Conservation (phyloP, 2,113 vertebrate genomes). For the Anser cygnoides region DNA sequence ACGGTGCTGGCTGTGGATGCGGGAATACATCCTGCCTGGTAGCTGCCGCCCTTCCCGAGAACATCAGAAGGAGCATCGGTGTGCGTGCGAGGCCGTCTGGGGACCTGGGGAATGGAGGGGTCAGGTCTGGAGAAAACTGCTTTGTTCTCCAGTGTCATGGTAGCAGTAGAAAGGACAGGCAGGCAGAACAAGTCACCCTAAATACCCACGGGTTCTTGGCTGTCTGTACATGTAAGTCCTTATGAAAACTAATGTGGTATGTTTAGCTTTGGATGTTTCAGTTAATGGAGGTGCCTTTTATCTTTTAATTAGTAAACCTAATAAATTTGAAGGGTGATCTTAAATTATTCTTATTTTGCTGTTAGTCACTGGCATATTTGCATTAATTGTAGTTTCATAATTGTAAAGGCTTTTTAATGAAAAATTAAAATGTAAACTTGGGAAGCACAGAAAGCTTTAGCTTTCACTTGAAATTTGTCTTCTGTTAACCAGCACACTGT, state of each 20-base stretch:
- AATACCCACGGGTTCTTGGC: neutral
- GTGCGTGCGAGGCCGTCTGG: neutral
- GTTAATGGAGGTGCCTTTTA: neutral
- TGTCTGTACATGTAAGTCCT: neutral
- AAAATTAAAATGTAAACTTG: neutral
- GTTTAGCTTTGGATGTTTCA: neutral
- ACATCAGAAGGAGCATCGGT: neutral
- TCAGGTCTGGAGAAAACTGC: neutral
- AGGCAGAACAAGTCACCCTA: neutral
- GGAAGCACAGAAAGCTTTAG: neutral
- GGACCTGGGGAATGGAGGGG: conserved; percentile 3
- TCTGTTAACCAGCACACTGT: neutral
- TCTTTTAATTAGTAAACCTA: neutral
- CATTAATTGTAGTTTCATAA: neutral
- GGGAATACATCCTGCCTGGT: conserved; percentile 35
- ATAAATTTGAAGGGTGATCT: neutral
- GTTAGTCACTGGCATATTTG: neutral
- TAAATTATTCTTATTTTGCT: neutral
- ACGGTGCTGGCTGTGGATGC: conserved; percentile 56
- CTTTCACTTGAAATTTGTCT: neutral
- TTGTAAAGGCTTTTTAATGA: neutral
- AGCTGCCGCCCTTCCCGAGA: neutral
- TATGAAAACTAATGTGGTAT: neutral
- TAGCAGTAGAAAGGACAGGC: neutral
- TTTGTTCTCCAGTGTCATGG: neutral